phyloP scores from a whole-genome alignment of 2,888 invertebrate species.

The Mesoligia furuncula region DNA sequence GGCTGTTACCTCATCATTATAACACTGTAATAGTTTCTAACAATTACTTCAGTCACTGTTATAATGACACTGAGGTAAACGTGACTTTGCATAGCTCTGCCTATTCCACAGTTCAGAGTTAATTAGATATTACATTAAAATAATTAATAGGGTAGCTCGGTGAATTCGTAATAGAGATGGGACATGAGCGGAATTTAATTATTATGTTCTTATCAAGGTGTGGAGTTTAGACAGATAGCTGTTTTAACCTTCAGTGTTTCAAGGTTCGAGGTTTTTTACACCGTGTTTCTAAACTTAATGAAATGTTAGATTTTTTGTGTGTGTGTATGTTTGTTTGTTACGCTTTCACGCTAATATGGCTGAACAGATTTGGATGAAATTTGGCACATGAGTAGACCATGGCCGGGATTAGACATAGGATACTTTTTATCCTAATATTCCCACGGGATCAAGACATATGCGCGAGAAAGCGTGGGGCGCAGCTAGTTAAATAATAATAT shows the following conservation, averaged over 20 bases:
- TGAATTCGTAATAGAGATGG: conserved; percentile 60
- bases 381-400: no score
- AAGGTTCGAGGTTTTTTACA: not conserved
- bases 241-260: conserved; percentile 11
- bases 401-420: no score
- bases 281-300: not conserved
- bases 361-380: no score
- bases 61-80: conserved; percentile 42
- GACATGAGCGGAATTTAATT: conserved; percentile 62
- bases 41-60: conserved; percentile 46
- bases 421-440: no score
- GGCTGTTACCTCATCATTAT: conserved; percentile 27
- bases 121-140: conserved; percentile 72
- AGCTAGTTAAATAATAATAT: no score
- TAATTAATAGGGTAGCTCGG: conserved; percentile 60
- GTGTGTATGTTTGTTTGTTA: no score
- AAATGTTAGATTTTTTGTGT: no score
- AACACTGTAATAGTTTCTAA: conserved; percentile 30
- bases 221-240: conserved; percentile 25
- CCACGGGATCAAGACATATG: no score
- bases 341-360: no score
- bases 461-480: no score
- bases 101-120: conserved; percentile 67
- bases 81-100: conserved; percentile 66
- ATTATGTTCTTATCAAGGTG: conserved; percentile 44